Evolutionary conservation across 2,797 vertebrate species (phyloP).

Genomic region (Lophius americanus): DNA sequence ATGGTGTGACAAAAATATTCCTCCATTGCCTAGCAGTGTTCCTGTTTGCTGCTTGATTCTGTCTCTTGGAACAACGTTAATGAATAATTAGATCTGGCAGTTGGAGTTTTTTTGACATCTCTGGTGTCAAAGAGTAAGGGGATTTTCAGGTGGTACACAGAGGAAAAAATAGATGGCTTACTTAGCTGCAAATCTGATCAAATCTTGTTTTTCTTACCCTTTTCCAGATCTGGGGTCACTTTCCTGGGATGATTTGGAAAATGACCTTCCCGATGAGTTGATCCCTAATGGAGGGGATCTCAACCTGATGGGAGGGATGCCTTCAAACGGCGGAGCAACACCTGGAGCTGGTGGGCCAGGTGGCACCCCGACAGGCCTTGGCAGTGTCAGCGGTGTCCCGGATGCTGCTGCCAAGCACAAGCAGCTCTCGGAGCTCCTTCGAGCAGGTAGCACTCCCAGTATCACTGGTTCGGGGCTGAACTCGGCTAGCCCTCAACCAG

Average conservation of each 20-base stretch:
- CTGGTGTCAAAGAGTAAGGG: neutral
- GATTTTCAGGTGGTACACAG: neutral
- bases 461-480: slow-evolving; percentile 84
- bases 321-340: slow-evolving; percentile 75
- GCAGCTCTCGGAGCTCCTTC: slow-evolving; percentile 95
- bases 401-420: slow-evolving; percentile 98
- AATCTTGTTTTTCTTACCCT: neutral
- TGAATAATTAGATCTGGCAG: neutral
- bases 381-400: slow-evolving; percentile 70
- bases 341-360: slow-evolving; percentile 64
- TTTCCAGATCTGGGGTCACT: slow-evolving; percentile 90
- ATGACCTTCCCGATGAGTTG: slow-evolving; percentile 97
- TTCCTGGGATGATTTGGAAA: slow-evolving; percentile 93
- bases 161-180: neutral
- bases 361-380: slow-evolving; percentile 35
- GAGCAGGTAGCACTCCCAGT: slow-evolving; percentile 85
- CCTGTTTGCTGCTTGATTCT: slow-evolving; percentile 32
- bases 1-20: slow-evolving; percentile 55
- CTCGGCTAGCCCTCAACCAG: slow-evolving; percentile 87
- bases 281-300: slow-evolving; percentile 94
- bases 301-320: slow-evolving; percentile 84
- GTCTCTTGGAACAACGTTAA: slow-evolving; percentile 36
- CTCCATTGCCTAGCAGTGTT: slow-evolving; percentile 42
- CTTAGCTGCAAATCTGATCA: slow-evolving; percentile 15
- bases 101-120: neutral